phyloP scores from a whole-genome alignment of 2,888 invertebrate genomes.

The Drosophila mulleri region DNA sequence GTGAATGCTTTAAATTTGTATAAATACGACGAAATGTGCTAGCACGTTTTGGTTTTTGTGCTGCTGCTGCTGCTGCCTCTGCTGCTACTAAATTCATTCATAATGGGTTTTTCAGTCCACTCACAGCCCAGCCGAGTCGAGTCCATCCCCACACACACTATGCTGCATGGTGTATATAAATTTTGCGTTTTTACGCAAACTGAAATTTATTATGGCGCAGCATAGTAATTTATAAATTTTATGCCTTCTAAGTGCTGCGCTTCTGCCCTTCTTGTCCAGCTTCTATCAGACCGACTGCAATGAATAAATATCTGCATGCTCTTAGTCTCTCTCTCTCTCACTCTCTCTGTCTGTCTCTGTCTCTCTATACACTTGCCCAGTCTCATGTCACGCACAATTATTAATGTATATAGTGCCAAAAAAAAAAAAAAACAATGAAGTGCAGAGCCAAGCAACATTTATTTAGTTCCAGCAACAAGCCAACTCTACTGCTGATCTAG shows the following conservation, averaged over 20 bases:
- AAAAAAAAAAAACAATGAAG: not conserved
- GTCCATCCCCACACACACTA: slow-evolving; percentile 3
- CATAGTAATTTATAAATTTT: slow-evolving; percentile 79
- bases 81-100: slow-evolving; percentile 78
- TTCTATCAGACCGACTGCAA: slow-evolving; percentile 24
- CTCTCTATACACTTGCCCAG: slow-evolving; percentile 9
- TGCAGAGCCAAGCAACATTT: not conserved
- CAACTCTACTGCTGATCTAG: not conserved
- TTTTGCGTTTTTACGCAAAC: slow-evolving; percentile 79
- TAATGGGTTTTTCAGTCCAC: slow-evolving; percentile 76
- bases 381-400: slow-evolving; percentile 42
- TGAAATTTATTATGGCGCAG: slow-evolving; percentile 80
- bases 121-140: slow-evolving; percentile 29
- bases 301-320: slow-evolving; percentile 31
- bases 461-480: too few relatives aligned
- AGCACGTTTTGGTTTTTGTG: slow-evolving; percentile 61
- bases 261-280: not conserved
- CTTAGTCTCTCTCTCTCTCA: too few relatives aligned
- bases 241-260: slow-evolving; percentile 76
- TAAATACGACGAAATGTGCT: slow-evolving; percentile 61
- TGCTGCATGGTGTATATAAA: slow-evolving; percentile 70
- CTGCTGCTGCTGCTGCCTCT: slow-evolving; percentile 40
- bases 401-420: slow-evolving; percentile 54
- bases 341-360: too few relatives aligned
- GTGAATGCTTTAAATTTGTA: slow-evolving; percentile 75